Evolutionary conservation across 2,888 invertebrate genomes (phyloP).

Genomic region (Aphidoletes aphidimyza): DNA sequence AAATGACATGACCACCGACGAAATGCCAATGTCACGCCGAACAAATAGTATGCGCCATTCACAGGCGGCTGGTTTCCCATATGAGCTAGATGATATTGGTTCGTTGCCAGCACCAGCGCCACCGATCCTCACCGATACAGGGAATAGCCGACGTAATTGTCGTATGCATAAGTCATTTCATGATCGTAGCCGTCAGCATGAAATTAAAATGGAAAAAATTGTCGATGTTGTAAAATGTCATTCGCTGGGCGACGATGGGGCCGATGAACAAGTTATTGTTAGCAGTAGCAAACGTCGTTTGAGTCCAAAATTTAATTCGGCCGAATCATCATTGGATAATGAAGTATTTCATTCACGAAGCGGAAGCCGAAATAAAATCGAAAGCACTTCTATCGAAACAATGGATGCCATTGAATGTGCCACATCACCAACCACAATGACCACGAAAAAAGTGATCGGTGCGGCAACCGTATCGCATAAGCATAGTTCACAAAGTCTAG

Average conservation of each 20-base stretch:
- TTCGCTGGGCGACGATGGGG: slow-evolving; percentile 64
- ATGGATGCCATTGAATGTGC: slow-evolving; percentile 47
- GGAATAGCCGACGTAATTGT: slow-evolving; percentile 66
- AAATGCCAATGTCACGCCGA: slow-evolving; percentile 60
- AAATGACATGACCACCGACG: slow-evolving; percentile 60
- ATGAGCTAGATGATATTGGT: slow-evolving; percentile 55
- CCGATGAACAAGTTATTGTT: slow-evolving; percentile 57
- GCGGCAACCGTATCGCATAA: slow-evolving; percentile 62
- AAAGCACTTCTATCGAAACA: slow-evolving; percentile 44
- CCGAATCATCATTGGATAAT: slow-evolving; percentile 65
- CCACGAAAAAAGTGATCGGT: slow-evolving; percentile 59
- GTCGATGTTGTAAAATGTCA: slow-evolving; percentile 64
- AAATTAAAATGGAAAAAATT: slow-evolving; percentile 62
- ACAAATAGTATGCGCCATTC: slow-evolving; percentile 66
- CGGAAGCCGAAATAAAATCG: slow-evolving; percentile 63
- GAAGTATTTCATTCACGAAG: slow-evolving; percentile 64
- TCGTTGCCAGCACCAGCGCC: neutral
- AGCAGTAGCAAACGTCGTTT: slow-evolving; percentile 61
- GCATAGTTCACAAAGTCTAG: slow-evolving; percentile 66
- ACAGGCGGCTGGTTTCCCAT: slow-evolving; percentile 61
- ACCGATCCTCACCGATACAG: slow-evolving; percentile 60
- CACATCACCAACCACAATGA: neutral
- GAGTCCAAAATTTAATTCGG: slow-evolving; percentile 60
- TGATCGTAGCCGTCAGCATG: slow-evolving; percentile 63
- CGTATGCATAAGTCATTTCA: slow-evolving; percentile 66